These are phyloP conservation scores for Tetragnatha versicolor DNA, from an alignment of 1,140 invertebrate genomes.

Conservation along the genomic window DNA sequence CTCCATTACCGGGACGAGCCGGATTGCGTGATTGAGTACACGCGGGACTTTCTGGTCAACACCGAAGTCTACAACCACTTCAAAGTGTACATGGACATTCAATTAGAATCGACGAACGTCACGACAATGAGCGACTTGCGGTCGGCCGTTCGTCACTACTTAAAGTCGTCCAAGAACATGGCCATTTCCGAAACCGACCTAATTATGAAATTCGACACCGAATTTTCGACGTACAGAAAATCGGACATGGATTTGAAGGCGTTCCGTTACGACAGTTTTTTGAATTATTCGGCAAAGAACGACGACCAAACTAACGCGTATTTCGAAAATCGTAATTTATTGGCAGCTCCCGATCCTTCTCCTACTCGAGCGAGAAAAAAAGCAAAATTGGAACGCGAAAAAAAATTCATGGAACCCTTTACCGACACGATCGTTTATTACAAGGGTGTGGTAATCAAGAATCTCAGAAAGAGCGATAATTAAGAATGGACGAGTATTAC, in stretches of 20 bases:
- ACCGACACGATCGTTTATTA: too few species aligned
- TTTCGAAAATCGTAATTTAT: not conserved
- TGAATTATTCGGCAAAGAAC: not conserved
- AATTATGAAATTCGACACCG: constrained; percentile 18
- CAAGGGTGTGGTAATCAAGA: not conserved
- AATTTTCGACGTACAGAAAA: not conserved
- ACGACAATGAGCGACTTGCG: constrained; percentile 11
- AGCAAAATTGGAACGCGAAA: not conserved
- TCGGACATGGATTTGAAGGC: not conserved
- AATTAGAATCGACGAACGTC: not conserved
- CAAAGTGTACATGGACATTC: constrained; percentile 1
- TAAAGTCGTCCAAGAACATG: not conserved
- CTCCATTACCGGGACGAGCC: constrained; percentile 15
- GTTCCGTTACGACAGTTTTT: not conserved
- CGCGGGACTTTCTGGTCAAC: not conserved
- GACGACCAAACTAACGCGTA: not conserved
- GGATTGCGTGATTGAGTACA: not conserved
- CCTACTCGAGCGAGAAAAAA: not conserved
- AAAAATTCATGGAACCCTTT: too few species aligned
- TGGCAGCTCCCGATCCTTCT: not conserved
- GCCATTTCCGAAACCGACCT: constrained; percentile 1
- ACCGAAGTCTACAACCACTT: constrained; percentile 25
- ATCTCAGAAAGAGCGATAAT: not conserved
- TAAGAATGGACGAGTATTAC: not conserved
- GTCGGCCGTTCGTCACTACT: constrained; percentile 20